phyloP scores from a whole-genome alignment of 2,797 vertebrate species.

The Valencia hispanica region DNA sequence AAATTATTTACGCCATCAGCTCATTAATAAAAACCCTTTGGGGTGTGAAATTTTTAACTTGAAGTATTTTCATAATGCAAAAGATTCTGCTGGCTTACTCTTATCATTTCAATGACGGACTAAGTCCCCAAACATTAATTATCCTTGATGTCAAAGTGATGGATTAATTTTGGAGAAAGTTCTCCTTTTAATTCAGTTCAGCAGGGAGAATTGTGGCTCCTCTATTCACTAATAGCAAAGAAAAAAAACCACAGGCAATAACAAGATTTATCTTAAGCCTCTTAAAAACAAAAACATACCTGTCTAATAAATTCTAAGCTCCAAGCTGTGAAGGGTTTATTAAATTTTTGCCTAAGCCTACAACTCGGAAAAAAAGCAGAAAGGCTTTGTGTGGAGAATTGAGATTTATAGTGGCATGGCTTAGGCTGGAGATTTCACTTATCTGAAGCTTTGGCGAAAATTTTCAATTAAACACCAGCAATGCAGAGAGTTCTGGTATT shows the following conservation, averaged over 20 bases:
- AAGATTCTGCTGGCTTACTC: conserved; percentile 22
- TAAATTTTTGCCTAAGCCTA: not conserved
- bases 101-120: conserved; percentile 28
- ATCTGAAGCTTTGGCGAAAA: not conserved
- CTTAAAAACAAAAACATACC: conserved; percentile 4
- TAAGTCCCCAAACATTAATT: conserved; percentile 15
- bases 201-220: not conserved
- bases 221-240: not conserved
- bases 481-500: not conserved
- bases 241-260: not conserved
- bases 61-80: conserved; percentile 28
- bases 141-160: conserved; percentile 10
- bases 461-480: not conserved
- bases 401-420: not conserved
- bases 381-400: not conserved
- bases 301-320: conserved; percentile 3
- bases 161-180: conserved; percentile 1
- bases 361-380: conserved; percentile 1
- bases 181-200: not conserved
- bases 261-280: not conserved
- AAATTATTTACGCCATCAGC: not conserved
- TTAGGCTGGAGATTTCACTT: not conserved
- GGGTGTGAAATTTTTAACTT: conserved; percentile 7
- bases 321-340: conserved; percentile 3
- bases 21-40: conserved; percentile 5